Percentiles rank a stretch among this genome's conserved stretches.
Conservation (phyloP, 2,113 vertebrate species). For the Chinchilla lanigera region DNA sequence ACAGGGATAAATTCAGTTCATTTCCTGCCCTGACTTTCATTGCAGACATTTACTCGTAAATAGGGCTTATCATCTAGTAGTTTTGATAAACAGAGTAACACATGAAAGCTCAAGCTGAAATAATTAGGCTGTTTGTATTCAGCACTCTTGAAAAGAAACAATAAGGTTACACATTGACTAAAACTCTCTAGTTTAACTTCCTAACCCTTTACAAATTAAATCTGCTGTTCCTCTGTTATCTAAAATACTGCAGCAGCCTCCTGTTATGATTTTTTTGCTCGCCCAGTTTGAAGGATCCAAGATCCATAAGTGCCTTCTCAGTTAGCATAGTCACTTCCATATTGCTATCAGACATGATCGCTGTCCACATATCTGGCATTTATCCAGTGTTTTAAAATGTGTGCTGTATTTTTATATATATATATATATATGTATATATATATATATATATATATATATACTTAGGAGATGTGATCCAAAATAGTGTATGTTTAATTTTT, state of each 20-base stretch:
- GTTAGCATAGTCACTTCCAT: background rate
- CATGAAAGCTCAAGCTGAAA: background rate
- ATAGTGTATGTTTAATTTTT: background rate
- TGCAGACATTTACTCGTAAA: background rate
- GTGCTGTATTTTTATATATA: background rate
- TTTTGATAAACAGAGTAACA: background rate
- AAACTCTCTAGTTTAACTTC: background rate
- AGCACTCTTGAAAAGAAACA: background rate
- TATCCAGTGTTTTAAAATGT: background rate
- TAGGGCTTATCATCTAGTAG: background rate
- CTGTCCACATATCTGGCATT: background rate
- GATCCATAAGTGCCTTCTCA: background rate
- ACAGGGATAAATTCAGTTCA: background rate
- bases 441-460: background rate
- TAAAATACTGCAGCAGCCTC: background rate
- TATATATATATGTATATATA: background rate
- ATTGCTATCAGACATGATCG: background rate
- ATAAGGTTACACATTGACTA: background rate
- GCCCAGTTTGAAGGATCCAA: background rate
- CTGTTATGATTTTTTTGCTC: background rate
- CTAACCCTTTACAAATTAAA: background rate
- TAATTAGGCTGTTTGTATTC: background rate
- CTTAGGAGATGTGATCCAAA: background rate
- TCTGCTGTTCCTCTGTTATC: background rate
- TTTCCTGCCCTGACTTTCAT: background rate